A percentile compares a stretch with the other conserved stretches of the same genome.
Evolutionary conservation across 1,140 invertebrate species (phyloP).

Genomic region (Cherax destructor): DNA sequence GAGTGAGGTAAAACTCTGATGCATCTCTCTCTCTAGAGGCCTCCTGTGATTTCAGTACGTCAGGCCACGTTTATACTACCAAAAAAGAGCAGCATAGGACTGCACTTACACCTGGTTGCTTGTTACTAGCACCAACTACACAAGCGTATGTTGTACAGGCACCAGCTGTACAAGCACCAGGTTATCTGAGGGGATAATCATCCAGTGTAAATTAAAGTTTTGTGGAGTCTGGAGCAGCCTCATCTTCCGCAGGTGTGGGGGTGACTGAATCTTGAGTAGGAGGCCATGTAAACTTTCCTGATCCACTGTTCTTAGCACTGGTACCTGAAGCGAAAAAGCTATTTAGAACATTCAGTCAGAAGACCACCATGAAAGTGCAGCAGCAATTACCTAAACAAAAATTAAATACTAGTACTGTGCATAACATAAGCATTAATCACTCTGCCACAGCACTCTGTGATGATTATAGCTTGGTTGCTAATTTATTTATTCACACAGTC

Average conservation of each 20-base stretch:
- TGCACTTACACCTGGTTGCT: neutral
- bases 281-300: neutral
- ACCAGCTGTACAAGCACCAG: neutral
- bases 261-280: neutral
- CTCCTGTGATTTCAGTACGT: neutral
- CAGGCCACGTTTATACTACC: neutral
- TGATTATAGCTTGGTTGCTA: too few species aligned
- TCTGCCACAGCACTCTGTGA: too few species aligned
- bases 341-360: neutral
- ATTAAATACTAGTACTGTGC: too few species aligned
- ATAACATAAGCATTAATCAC: too few species aligned
- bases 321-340: neutral
- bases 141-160: neutral
- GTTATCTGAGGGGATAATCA: neutral
- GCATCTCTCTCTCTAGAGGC: neutral
- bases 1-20: neutral
- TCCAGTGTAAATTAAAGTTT: neutral
- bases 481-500: too few species aligned
- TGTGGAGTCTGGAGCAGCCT: neutral
- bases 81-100: neutral
- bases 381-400: too few species aligned
- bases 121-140: neutral
- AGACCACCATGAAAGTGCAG: too few species aligned
- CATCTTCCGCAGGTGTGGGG: neutral
- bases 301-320: neutral